A percentile compares a stretch with the other conserved stretches of the same genome.
phyloP scores from a whole-genome alignment of 2,113 vertebrate genomes.

The Balaenoptera acutorostrata region DNA sequence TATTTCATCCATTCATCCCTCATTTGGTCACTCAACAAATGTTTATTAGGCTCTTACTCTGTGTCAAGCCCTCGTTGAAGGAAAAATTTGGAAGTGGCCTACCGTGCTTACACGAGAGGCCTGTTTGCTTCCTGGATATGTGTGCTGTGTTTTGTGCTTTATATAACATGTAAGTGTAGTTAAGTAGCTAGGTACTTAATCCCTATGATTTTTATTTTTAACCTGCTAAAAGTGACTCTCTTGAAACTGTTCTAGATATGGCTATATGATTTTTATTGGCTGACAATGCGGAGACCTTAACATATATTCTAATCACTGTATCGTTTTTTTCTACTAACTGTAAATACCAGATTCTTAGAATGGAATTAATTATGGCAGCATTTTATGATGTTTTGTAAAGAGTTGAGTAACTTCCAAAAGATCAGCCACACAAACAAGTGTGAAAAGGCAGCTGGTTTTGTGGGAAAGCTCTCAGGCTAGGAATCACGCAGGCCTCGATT shows the following conservation, averaged over 20 bases:
- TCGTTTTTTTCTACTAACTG: background rate
- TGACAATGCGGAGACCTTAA: background rate
- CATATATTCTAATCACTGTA: background rate
- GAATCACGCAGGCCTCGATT: background rate
- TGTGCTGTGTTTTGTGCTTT: background rate
- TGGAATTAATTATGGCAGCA: background rate
- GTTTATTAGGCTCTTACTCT: background rate
- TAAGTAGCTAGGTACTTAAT: background rate
- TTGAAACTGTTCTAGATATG: background rate
- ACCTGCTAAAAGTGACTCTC: background rate
- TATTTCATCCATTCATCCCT: background rate
- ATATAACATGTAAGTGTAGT: background rate
- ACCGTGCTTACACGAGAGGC: background rate
- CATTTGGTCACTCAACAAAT: background rate
- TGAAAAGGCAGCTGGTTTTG: background rate
- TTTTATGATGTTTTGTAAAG: background rate
- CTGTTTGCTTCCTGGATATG: background rate
- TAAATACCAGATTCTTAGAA: background rate
- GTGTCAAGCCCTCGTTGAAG: background rate
- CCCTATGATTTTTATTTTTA: background rate
- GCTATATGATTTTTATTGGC: background rate
- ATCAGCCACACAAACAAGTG: background rate
- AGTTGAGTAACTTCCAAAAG: background rate
- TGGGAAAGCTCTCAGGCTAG: background rate
- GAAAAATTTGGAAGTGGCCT: background rate